Evolutionary conservation across 1,140 invertebrate species (phyloP).

Genomic region (Drosophila equinoxialis): DNA sequence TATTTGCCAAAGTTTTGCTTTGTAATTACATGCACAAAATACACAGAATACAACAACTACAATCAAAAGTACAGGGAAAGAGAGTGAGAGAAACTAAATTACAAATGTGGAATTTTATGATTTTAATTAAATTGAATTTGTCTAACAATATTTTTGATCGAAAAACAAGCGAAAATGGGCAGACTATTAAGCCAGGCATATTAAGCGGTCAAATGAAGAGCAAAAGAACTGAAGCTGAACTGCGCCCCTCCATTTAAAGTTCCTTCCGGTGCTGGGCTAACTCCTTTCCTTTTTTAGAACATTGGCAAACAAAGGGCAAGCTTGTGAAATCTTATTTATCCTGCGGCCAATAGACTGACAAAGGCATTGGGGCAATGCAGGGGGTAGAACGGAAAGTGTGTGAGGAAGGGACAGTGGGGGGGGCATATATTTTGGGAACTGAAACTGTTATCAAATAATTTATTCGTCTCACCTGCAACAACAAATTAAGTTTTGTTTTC

Average conservation of each 20-base stretch:
- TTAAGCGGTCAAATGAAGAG: conserved; percentile 40
- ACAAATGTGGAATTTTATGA: conserved; percentile 7
- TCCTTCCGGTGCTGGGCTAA: not conserved
- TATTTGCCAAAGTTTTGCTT: conserved; percentile 75
- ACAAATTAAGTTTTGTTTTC: conserved; percentile 77
- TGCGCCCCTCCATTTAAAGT: not conserved
- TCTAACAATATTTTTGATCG: conserved; percentile 59
- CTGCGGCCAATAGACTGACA: conserved; percentile 30
- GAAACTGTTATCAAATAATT: conserved; percentile 80
- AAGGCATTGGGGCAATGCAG: not conserved
- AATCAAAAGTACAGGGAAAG: conserved; percentile 15
- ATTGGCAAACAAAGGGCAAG: conserved; percentile 56
- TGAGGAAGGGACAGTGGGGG: not conserved
- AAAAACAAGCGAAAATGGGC: conserved; percentile 49
- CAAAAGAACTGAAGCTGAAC: not conserved
- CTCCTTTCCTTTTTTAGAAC: conserved; percentile 1
- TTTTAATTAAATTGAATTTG: conserved; percentile 38
- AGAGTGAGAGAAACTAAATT: conserved; percentile 5
- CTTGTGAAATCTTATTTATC: conserved; percentile 75
- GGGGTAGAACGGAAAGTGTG: not conserved
- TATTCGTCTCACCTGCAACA: conserved; percentile 79
- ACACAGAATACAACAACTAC: conserved; percentile 19
- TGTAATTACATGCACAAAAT: conserved; percentile 72
- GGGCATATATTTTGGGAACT: conserved; percentile 19
- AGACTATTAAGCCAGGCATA: conserved; percentile 63